Evolutionary conservation across 2,797 vertebrate genomes (phyloP), one percentile per base, ranked within the genome.

Genomic region (Manis javanica): DNA sequence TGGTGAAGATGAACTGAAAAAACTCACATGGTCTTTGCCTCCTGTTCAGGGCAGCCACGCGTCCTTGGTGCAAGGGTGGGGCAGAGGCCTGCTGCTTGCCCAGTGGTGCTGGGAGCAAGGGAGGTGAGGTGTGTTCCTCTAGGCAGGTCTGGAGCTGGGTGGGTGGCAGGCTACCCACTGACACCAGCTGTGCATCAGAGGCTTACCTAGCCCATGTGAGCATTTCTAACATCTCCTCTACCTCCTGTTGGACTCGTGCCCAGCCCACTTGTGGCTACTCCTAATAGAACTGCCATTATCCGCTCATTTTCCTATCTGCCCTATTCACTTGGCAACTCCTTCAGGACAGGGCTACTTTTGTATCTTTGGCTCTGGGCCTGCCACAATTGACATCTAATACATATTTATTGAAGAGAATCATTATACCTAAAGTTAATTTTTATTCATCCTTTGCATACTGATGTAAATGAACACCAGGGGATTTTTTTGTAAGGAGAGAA

Each of bases 231-330:
- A 7, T 34, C 37, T 18, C 31, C 85, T 75, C 42, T 55, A 31
- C n/a, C 23, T 42, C 46, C 24, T 37, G 7, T 2, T 19, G 0
- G 0, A 7, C 13, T 26, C 3, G 66, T 57, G 37, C 26, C 34
- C 7, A 4, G 31, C 26, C 53, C 14, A 5, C 42, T 51, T 21
- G 29, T 0, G 39, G 51, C 68, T 24, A 2, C 37, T 10, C 31
- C 61, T 57, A 5, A 3, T 19, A 19, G 7, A 31, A 18, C 9
- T 57, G 16, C 55, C 51, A 37, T 49, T 21, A 19, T 63, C 71
- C 95, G 63, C 39, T 51, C n/a, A 37, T 55, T 18, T 81, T 87
- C 57, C 39, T 68, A 1, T 57, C 37, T 63, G 82, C 24, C 34
- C 31, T 21, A 13, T 21, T 81, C 24, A 21, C 1, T 10, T 49